Evolutionary conservation across 2,888 invertebrate genomes (phyloP), one percentile per base, ranked within the genome.

Genomic region (Escarpia spicata): DNA sequence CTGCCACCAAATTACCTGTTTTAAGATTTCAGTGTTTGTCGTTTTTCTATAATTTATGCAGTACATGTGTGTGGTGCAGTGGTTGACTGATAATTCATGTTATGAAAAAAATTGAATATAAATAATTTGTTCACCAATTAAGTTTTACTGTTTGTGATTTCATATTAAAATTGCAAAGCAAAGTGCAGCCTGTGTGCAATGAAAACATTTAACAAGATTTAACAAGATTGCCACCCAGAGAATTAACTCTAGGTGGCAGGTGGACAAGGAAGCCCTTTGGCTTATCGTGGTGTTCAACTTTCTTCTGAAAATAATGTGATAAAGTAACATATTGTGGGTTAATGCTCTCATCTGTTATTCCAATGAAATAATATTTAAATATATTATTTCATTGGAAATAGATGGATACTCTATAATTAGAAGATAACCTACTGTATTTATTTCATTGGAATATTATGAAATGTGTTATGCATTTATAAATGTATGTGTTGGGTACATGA

Each of bases 341-440:
- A 75, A 75, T 75, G 26, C 4, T 75, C 6, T 26, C 75, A 75
- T 75, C 75, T 75, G 75, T 26, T 75, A 75, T 75, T 75, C 75
- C 75, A 75, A 75, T 75, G 75, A 75, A 75, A 75, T 75, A 26
- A 26, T 75, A 26, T 75, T 15, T 26, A 75, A 75, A 75, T 75
- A 75, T 75, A 75, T 19, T 75, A 75, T 75, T 75, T 75, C 26
- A 75, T 75, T 75, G 75, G 75, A 75, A 75, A 60, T 60, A 60
- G 26, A 60, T 60, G 12, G 60, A 60, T 19, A 75, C 19, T 75
- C 19, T 15, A 26, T n/a, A 75, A 6, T 26, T 75, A 75, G 75
- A 4, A n/a, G 43, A 45, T 75, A 43, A 60, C 37, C 31, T 90
- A 90, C 15, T 92, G 12, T 91, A 90, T 91, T 92, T 91, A 92